Conservation (phyloP, 1,140 invertebrate genomes). For the Ganaspis sp. region DNA sequence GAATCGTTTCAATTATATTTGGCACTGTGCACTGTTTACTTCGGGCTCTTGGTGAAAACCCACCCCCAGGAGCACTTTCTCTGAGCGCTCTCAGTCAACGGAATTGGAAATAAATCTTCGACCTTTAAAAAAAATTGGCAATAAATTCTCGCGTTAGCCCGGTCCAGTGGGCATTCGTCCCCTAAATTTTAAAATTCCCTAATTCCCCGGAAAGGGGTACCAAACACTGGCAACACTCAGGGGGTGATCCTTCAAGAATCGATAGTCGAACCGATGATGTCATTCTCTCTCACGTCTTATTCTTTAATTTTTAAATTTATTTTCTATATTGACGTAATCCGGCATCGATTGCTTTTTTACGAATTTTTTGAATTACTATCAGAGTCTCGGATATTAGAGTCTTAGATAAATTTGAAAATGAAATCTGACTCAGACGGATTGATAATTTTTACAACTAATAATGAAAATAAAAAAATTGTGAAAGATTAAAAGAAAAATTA, state of each 20-base stretch:
- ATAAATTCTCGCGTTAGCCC: conserved; percentile 71
- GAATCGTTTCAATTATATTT: conserved; percentile 55
- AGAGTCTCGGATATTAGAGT: too few species aligned
- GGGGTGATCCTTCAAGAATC: conserved; percentile 56
- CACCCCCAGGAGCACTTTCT: conserved; percentile 43
- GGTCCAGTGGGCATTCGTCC: conserved; percentile 64
- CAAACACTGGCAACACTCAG: conserved; percentile 48
- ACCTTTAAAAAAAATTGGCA: conserved; percentile 73
- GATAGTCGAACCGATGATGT: conserved; percentile 59
- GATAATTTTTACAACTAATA: too few species aligned
- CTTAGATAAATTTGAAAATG: too few species aligned
- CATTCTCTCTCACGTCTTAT: conserved; percentile 39
- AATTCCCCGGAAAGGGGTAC: conserved; percentile 69
- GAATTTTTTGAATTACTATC: too few species aligned
- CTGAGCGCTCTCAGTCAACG: conserved; percentile 26
- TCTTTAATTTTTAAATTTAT: too few species aligned
- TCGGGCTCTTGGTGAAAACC: conserved; percentile 53
- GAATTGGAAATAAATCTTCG: conserved; percentile 71
- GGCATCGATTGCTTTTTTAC: too few species aligned
- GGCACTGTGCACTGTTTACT: conserved; percentile 48
- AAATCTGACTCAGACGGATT: too few species aligned
- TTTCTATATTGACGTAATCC: too few species aligned
- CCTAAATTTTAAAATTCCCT: conserved; percentile 71
- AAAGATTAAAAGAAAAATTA: too few species aligned
- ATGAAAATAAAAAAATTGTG: too few species aligned